Percentiles rank a stretch among this genome's conserved stretches.
These are phyloP conservation scores for Pelecanoides urinatrix DNA, from an alignment of 2,113 vertebrate genomes.

Conservation along the genomic window DNA sequence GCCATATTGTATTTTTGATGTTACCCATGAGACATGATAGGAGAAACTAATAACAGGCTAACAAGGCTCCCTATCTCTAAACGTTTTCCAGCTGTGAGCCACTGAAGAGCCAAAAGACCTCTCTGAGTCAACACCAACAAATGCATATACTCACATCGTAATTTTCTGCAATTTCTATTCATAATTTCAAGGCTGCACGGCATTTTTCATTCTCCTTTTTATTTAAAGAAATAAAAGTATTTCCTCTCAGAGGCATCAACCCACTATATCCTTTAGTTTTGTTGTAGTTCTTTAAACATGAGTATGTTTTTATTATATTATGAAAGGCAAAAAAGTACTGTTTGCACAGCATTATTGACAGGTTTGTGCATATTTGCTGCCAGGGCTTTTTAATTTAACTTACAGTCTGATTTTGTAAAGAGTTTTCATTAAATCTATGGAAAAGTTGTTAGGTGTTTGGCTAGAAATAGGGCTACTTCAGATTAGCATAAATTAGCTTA, in stretches of 20 bases:
- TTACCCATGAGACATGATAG: constrained; percentile 53
- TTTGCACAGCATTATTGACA: not conserved
- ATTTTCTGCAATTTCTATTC: constrained; percentile 30
- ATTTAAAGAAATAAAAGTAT: not conserved
- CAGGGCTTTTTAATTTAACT: not conserved
- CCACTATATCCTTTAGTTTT: not conserved
- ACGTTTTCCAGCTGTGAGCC: constrained; percentile 44
- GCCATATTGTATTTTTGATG: constrained; percentile 28
- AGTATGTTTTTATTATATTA: not conserved
- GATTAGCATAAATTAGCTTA: not conserved
- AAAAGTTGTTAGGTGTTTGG: not conserved
- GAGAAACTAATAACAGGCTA: constrained; percentile 33
- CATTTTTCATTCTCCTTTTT: not conserved
- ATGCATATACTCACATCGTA: not conserved
- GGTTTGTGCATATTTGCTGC: not conserved
- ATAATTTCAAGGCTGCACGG: not conserved
- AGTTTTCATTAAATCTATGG: not conserved
- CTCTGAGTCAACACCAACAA: constrained; percentile 38
- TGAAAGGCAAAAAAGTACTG: not conserved
- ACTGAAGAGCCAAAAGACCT: constrained; percentile 26
- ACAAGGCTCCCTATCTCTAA: constrained; percentile 51
- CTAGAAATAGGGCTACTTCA: not conserved
- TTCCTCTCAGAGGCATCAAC: not conserved
- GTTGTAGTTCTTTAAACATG: not conserved
- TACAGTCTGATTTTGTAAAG: not conserved